phyloP scores from a whole-genome alignment of 2,888 invertebrate genomes.

The Clunio marinus region DNA sequence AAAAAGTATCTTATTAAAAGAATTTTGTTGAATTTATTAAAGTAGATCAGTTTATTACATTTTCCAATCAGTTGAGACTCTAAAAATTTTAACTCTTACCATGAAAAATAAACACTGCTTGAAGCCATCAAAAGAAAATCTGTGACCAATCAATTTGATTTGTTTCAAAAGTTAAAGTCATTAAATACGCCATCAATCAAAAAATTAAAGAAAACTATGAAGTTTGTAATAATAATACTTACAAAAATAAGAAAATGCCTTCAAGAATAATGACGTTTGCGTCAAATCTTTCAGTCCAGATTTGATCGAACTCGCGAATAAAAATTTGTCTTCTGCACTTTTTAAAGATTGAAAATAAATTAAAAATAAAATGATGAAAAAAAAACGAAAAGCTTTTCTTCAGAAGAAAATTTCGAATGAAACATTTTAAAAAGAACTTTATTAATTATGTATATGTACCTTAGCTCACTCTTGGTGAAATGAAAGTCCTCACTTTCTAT shows the following conservation, averaged over 20 bases:
- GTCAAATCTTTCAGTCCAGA: neutral
- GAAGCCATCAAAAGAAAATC: constrained; percentile 10
- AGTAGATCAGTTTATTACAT: no score
- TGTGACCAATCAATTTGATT: neutral
- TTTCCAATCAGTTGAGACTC: no score
- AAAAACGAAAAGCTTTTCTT: constrained; percentile 16
- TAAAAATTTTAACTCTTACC: no score
- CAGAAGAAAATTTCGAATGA: constrained; percentile 16
- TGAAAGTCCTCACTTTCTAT: neutral
- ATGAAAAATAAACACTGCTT: neutral
- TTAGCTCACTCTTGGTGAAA: constrained; percentile 2
- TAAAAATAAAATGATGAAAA: neutral
- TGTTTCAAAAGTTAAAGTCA: neutral
- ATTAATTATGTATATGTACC: constrained; percentile 22
- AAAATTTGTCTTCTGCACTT: constrained; percentile 33
- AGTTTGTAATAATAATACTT: neutral
- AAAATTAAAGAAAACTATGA: neutral
- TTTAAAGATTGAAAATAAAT: neutral
- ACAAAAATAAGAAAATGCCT: constrained; percentile 24
- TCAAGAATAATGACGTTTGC: constrained; percentile 22
- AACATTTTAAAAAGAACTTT: neutral
- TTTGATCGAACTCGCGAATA: neutral
- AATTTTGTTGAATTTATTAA: no score
- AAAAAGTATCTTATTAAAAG: no score
- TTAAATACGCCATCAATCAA: neutral